Evolutionary conservation across 1,140 invertebrate genomes (phyloP), one percentile per base, ranked within the genome.

Genomic region (Leptoteleia sp.): DNA sequence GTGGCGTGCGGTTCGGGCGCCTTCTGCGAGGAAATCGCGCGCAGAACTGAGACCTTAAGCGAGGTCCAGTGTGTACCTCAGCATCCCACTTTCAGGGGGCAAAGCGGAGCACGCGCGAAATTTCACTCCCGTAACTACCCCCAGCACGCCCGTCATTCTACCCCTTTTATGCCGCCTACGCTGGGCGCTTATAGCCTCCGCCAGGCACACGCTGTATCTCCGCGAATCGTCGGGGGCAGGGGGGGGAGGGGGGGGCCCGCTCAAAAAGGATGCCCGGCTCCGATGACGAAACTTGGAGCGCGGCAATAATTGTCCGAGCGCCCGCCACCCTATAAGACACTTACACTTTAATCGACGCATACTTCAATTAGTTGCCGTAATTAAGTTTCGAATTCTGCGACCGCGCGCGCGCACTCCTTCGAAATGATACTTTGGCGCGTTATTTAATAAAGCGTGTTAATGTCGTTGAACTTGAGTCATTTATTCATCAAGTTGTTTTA

Each of bases 71-170:
- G 29, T 76, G 29, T 67, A 61, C 54, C 65, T 80, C 78, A 76
- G 78, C 78, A 76, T 80, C 78, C n/a, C 72, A 52, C 47, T 50
- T 61, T 76, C n/a, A 62, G 67, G 72, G 75, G 78, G 72, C 73
- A 76, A 76, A 80, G 78, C 78, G 72, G 78, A 76, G 72, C 78
- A 80, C 78, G 65, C 78, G 71, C 78, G 78, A 80, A 80, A 75
- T 80, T 78, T 80, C 71, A 80, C 77, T 76, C 77, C 71, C 71
- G 64, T 65, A 68, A 42, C 70, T 59, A 79, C 65, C 77, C 65
- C 65, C 71, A 29, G 16, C 52, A 27, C n/a, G n/a, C n/a, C 50
- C 43, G 65, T 52, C 68, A 68, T n/a, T 62, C 77, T 59, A 79
- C 71, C 77, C 71, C 77, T 75, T 79, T 79, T 57, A 65, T 47